These are phyloP conservation scores for Cynopterus sphinx DNA, from an alignment of 2,797 vertebrate genomes.

Conservation along the genomic window DNA sequence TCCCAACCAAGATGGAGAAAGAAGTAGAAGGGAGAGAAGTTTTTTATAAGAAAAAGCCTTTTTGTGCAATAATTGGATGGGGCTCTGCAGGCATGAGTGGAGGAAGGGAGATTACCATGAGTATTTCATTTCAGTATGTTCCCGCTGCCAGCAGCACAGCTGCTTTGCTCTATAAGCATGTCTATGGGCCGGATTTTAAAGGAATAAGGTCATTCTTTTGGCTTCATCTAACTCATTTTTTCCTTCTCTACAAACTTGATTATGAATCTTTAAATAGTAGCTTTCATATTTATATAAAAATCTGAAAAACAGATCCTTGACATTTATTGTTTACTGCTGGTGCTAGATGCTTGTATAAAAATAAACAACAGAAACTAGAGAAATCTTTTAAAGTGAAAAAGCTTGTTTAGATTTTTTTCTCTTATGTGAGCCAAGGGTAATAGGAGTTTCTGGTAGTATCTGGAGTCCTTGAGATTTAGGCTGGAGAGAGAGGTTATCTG, in stretches of 20 bases:
- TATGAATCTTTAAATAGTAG: conserved; percentile 61
- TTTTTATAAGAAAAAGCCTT: conserved; percentile 80
- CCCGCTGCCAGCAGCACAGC: conserved; percentile 80
- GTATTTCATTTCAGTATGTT: conserved; percentile 54
- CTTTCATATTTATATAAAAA: conserved; percentile 57
- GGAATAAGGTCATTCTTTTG: conserved; percentile 78
- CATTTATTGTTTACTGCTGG: background rate
- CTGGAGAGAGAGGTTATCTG: conserved; percentile 26
- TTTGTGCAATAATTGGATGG: conserved; percentile 81
- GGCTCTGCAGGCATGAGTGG: conserved; percentile 58
- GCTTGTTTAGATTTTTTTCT: background rate
- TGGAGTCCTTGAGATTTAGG: background rate
- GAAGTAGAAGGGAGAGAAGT: conserved; percentile 63
- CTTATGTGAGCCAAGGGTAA: background rate
- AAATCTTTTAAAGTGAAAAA: conserved; percentile 57
- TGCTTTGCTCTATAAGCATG: conserved; percentile 75
- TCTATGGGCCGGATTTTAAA: conserved; percentile 73
- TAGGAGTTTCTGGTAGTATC: conserved; percentile 24
- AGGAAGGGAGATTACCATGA: conserved; percentile 67
- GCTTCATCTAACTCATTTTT: conserved; percentile 57
- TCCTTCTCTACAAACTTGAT: conserved; percentile 65
- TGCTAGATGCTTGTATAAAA: conserved; percentile 32
- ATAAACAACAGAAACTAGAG: conserved; percentile 25
- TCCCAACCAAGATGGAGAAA: conserved; percentile 57
- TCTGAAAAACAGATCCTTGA: conserved; percentile 51